A percentile compares a stretch with the other conserved stretches of the same genome.
These are phyloP conservation scores for Motacilla tschutschensis DNA, from an alignment of 2,113 vertebrate species.

Conservation along the genomic window DNA sequence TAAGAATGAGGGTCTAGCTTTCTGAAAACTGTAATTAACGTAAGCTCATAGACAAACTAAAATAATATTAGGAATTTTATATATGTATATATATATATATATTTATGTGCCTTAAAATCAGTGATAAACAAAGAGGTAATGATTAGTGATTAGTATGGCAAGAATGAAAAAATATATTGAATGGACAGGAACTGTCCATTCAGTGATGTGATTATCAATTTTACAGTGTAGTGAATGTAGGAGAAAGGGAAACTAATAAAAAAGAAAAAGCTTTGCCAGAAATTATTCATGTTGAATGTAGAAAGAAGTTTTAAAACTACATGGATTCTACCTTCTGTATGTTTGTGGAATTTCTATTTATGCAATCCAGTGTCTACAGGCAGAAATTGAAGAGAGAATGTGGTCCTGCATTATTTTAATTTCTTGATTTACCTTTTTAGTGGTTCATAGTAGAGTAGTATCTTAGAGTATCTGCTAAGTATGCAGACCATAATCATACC, in stretches of 20 bases:
- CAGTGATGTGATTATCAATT: neutral
- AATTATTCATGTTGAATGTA: neutral
- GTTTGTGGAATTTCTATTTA: neutral
- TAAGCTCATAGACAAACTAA: neutral
- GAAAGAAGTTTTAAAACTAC: neutral
- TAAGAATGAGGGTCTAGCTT: neutral
- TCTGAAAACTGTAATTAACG: conserved; percentile 4
- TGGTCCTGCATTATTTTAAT: neutral
- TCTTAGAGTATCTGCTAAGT: neutral
- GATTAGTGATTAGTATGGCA: neutral
- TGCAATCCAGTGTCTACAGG: neutral
- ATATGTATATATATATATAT: neutral
- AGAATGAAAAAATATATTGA: neutral
- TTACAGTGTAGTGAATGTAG: neutral
- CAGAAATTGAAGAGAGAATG: neutral
- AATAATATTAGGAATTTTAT: neutral
- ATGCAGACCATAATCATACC: neutral
- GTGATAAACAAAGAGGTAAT: neutral
- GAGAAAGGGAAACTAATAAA: neutral
- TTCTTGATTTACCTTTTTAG: neutral
- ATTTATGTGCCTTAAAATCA: neutral
- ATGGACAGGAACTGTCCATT: neutral
- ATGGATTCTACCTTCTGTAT: neutral
- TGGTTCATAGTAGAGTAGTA: neutral
- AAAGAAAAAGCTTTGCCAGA: neutral